Conservation (phyloP, 2,113 vertebrate genomes). For the Chaetops frenatus region DNA sequence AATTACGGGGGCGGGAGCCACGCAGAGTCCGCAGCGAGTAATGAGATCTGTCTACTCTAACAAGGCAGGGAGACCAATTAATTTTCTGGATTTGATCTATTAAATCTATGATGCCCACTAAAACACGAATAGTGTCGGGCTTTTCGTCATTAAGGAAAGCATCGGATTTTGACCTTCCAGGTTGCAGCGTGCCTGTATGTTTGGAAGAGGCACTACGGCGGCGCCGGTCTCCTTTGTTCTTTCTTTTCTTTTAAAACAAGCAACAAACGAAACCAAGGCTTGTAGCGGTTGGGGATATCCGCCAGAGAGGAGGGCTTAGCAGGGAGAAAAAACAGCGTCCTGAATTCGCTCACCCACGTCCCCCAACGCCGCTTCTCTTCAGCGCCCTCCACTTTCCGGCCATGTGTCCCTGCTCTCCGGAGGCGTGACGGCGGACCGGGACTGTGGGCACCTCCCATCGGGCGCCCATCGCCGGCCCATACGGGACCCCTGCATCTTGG, state of each 20-base stretch:
- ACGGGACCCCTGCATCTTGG: background rate
- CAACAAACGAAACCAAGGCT: background rate
- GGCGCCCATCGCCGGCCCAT: background rate
- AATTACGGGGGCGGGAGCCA: background rate
- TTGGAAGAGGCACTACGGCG: background rate
- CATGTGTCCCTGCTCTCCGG: background rate
- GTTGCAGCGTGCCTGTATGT: background rate
- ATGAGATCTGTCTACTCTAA: background rate
- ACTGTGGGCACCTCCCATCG: background rate
- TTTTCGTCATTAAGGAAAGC: background rate
- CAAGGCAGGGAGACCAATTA: background rate
- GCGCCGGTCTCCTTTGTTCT: background rate
- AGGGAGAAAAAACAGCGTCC: background rate
- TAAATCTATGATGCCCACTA: background rate
- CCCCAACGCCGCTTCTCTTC: background rate
- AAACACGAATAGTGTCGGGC: accelerated
- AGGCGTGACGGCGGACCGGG: background rate
- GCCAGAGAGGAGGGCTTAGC: background rate
- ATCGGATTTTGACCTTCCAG: background rate
- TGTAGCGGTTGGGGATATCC: background rate
- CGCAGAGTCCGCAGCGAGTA: background rate
- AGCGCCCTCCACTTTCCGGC: background rate
- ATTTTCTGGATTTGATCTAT: background rate
- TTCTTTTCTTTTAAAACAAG: background rate
- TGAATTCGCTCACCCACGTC: background rate